phyloP scores from a whole-genome alignment of 2,113 vertebrate species.

The Salvelinus alpinus region DNA sequence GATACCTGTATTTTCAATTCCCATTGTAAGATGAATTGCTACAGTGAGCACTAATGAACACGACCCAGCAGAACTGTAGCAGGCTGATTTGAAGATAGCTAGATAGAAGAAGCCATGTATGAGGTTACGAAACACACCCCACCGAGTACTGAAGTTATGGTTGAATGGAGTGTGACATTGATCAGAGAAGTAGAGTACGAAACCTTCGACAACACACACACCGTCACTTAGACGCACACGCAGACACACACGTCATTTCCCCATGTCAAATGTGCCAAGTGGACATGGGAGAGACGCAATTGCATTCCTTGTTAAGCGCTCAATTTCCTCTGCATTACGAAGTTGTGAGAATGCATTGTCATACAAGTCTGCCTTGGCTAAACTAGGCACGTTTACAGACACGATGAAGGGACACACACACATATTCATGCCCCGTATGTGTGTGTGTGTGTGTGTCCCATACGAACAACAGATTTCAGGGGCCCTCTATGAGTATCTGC shows the following conservation, averaged over 20 bases:
- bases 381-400: neutral
- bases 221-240: neutral
- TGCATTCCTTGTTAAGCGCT: neutral
- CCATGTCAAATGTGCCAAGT: neutral
- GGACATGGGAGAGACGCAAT: neutral
- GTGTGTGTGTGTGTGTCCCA: neutral
- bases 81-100: no score
- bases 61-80: no score
- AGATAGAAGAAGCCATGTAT: no score
- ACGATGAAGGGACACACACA: neutral
- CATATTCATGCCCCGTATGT: neutral
- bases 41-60: no score
- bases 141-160: no score
- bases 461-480: neutral
- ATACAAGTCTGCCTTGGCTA: neutral
- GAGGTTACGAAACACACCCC: no score
- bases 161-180: no score
- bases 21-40: no score
- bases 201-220: slow-evolving; percentile 5
- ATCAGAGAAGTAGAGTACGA: neutral
- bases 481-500: neutral
- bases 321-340: neutral
- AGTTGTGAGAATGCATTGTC: neutral
- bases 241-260: neutral
- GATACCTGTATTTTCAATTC: no score